Conservation (phyloP, 2,113 vertebrate genomes). For the Cavia aperea region DNA sequence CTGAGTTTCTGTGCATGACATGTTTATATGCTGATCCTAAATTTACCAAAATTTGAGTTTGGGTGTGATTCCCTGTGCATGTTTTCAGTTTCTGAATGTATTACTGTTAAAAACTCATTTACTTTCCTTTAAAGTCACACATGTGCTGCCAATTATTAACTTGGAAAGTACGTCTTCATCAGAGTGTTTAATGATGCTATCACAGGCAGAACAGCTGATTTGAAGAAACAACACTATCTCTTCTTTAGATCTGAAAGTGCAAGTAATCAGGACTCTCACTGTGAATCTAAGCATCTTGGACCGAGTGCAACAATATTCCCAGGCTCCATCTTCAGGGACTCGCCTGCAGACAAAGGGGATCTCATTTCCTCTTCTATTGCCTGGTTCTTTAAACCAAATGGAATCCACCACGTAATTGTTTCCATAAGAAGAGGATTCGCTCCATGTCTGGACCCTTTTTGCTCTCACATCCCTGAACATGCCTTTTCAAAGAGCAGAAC, state of each 20-base stretch:
- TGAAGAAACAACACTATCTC: not conserved
- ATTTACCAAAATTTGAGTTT: slow-evolving; percentile 12
- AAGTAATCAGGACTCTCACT: not conserved
- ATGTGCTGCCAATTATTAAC: not conserved
- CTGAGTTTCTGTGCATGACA: not conserved
- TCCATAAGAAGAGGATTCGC: slow-evolving; percentile 29
- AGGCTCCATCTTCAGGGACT: not conserved
- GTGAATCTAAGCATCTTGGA: not conserved
- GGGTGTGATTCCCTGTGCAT: not conserved
- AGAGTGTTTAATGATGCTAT: not conserved
- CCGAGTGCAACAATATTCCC: not conserved
- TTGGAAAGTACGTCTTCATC: slow-evolving; percentile 21
- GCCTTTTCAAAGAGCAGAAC: not conserved
- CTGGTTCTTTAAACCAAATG: slow-evolving; percentile 16
- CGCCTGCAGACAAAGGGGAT: not conserved
- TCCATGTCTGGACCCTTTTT: not conserved
- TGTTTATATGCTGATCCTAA: not conserved
- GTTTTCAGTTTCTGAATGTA: not conserved
- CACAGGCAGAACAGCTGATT: not conserved
- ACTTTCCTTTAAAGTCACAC: slow-evolving; percentile 25
- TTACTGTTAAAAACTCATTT: not conserved
- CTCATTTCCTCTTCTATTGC: not conserved
- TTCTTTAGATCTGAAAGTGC: slow-evolving; percentile 9
- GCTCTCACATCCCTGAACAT: not conserved
- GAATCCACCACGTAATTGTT: slow-evolving; percentile 44